Evolutionary conservation across 1,140 invertebrate species (phyloP), one percentile per base, ranked within the genome.

Genomic region (Polypedilum vanderplanki): DNA sequence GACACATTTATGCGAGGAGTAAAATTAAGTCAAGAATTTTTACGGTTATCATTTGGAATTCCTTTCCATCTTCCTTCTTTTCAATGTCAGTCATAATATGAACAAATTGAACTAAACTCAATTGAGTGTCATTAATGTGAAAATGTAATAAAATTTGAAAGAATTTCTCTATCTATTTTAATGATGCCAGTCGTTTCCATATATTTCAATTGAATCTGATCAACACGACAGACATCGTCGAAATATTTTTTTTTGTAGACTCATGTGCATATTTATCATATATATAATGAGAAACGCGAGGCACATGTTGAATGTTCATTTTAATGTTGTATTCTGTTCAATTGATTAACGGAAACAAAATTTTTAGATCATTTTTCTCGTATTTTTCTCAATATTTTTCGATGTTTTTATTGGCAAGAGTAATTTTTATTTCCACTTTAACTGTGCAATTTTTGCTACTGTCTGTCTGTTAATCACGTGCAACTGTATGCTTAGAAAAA

Each of bases 261-360:
- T 57, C 46, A 57, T 57, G 46, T 57, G 46, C 46, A 57, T 57
- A 57, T 46, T 46, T 46, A 46, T 46, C 15, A 46, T 46, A 46
- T 41, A 4, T 57, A 57, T 57, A 57, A 57, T 57, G 12, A 57
- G 12, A 57, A n/a, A 57, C n/a, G 46, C 4, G 46, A 57, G 46
- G 46, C 46, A 57, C 46, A 57, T 57, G 46, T 57, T 57, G 46
- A 57, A 57, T 57, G 46, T 57, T 57, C 46, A 57, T 57, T 57
- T n/a, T 57, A 15, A 57, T 9, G 4, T 57, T 57, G 12, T 57
- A 12, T 57, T 57, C 4, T 57, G 8, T 57, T 57, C 46, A 57
- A 57, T 57, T 57, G 46, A 57, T 57, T 57, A 57, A 57, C 46
- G 46, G 46, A 57, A 57, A 57, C 15, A 57, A n/a, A 57, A 4